Base-by-base conservation (phyloP, 2,113 vertebrate species). In the Conger conger region DNA sequence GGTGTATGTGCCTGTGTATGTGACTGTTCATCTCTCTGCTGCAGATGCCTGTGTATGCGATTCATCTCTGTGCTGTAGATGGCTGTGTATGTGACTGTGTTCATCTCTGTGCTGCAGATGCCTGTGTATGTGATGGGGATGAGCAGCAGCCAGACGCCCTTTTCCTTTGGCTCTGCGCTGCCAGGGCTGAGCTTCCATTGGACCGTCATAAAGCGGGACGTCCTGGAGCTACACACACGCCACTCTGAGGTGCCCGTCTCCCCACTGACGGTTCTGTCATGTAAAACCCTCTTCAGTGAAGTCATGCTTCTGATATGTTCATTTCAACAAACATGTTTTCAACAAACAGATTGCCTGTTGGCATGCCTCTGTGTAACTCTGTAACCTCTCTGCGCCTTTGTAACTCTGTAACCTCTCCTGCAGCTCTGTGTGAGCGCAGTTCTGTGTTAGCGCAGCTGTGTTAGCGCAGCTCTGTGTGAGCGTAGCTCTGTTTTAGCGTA, bases 61-160 rank as follows among this genome's bases (percentile, higher is more conserved):
- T 53, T 53, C 7, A 53, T 53, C 7, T 53, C 50, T 53, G n/a
- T 42, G n/a, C n/a, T n/a, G 81, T 82, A 96, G 96, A 96, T 96
- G 97, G 97, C 98, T 0, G 97, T 99, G 3, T 97, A 15, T 42
- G 76, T 35, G 7, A 15, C 81, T 16, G 80, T 38, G 8, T 94
- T 94, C 4, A 57, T 30, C 0, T 82, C 42, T 60, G 20, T 35
- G 60, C 17, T 11, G 81, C 81, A 96, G 96, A 96, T 96, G 97
- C 97, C 98, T 0, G 97, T 99, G 3, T 97, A 97, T 68, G 93
- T 99, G 85, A 97, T 97, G 84, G 97, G 98, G 80, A 93, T 97
- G 86, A 97, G 97, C 87, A 98, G 93, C 86, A 96, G 89, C 83
- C 97, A 98, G 91, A 98, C 96, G 0, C 98, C 97, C n/a, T 99